These are phyloP conservation scores for Parazoanthus atlanticus DNA, from an alignment of 92 coral and sea anemone species.

Conservation along the genomic window DNA sequence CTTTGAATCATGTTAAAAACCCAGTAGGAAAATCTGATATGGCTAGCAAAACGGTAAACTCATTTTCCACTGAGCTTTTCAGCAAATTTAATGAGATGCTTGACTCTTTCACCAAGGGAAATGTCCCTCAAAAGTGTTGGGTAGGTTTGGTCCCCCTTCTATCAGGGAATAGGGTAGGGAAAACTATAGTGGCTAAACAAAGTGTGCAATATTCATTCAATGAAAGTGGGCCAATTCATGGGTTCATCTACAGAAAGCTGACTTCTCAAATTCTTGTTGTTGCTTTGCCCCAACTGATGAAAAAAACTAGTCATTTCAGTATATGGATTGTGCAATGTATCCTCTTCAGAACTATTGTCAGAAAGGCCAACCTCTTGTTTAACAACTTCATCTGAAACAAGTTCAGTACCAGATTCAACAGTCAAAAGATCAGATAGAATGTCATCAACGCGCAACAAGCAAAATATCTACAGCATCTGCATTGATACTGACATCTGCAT, in stretches of 20 bases:
- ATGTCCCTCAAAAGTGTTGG: conserved; percentile 32
- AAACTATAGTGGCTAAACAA: conserved; percentile 46
- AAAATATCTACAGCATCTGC: conserved; percentile 31
- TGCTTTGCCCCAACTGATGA: conserved; percentile 53
- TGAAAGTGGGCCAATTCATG: conserved; percentile 53
- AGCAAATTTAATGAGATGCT: conserved; percentile 1
- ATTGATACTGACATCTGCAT: conserved; percentile 32
- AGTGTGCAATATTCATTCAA: conserved; percentile 51
- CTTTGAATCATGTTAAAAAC: no score
- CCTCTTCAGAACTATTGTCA: conserved; percentile 16
- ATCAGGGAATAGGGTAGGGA: conserved; percentile 58
- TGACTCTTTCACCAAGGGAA: conserved; percentile 12
- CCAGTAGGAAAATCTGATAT: neutral
- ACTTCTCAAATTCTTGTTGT: conserved; percentile 31
- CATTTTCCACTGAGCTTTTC: conserved; percentile 35
- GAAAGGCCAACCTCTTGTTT: neutral
- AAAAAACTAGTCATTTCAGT: neutral
- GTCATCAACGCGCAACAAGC: conserved; percentile 47
- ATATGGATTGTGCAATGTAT: conserved; percentile 20
- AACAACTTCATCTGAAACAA: neutral
- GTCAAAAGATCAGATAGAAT: conserved; percentile 33
- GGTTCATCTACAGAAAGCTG: conserved; percentile 30
- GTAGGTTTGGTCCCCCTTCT: conserved; percentile 52
- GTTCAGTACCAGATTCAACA: conserved; percentile 16
- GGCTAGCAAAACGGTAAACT: conserved; percentile 31